A percentile compares a stretch with the other conserved stretches of the same genome.
Conservation (phyloP, 2,797 vertebrate genomes). For the Podargus strigoides region DNA sequence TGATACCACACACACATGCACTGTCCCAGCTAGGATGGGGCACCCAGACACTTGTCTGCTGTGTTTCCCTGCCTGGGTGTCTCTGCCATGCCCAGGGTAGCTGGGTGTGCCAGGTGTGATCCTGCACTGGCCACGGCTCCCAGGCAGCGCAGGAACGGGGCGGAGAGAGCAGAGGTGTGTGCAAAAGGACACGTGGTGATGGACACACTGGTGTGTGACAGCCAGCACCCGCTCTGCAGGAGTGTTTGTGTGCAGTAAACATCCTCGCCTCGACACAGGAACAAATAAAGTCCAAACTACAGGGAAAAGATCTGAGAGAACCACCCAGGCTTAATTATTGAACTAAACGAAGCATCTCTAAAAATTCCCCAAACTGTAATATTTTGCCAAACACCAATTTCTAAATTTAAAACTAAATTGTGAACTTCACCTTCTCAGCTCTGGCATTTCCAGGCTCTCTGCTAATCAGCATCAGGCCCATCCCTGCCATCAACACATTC, state of each 20-base stretch:
- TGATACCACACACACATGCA: fast-evolving
- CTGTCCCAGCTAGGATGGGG: too few relatives aligned
- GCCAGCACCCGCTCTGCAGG: fast-evolving
- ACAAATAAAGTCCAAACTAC: neutral
- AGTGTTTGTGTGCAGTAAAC: neutral
- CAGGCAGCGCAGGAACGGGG: neutral
- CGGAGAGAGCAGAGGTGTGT: too few relatives aligned
- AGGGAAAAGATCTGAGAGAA: neutral
- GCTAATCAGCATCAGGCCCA: neutral
- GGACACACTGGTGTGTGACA: too few relatives aligned
- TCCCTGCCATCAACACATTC: fast-evolving
- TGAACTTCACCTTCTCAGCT: neutral
- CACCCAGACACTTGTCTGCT: too few relatives aligned
- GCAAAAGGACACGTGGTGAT: too few relatives aligned
- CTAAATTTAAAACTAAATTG: neutral
- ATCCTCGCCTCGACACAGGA: fast-evolving
- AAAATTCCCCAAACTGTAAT: fast-evolving
- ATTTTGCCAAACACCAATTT: neutral
- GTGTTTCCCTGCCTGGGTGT: too few relatives aligned
- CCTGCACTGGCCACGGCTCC: fast-evolving
- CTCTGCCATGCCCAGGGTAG: neutral
- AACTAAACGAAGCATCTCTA: fast-evolving
- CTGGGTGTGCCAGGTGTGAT: neutral
- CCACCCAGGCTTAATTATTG: neutral
- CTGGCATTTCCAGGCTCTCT: neutral